Evolutionary conservation across 2,113 vertebrate species (phyloP).

Genomic region (Petromus typicus): DNA sequence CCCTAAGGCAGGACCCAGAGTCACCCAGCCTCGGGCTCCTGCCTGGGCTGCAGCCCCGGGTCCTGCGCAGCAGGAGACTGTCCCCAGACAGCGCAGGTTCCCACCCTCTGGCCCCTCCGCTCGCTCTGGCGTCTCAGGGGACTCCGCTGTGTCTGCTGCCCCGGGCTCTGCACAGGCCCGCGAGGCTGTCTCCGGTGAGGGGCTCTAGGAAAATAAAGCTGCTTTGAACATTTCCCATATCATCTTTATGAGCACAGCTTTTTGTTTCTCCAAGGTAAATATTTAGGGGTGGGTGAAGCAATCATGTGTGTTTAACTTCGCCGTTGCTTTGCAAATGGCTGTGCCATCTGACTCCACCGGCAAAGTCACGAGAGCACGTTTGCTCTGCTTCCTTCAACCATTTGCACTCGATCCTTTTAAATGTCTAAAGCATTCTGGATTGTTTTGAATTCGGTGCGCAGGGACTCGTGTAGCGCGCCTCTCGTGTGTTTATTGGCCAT

Average conservation of each 20-base stretch:
- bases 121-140: too few relatives aligned
- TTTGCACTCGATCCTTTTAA: accelerated
- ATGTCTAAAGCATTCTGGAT: neutral
- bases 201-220: too few relatives aligned
- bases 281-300: accelerated
- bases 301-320: accelerated
- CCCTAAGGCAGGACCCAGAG: neutral
- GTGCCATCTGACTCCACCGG: accelerated
- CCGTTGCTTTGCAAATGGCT: accelerated
- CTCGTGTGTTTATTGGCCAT: accelerated
- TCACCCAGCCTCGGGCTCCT: accelerated
- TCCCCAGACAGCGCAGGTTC: too few relatives aligned
- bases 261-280: neutral
- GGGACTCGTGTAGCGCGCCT: accelerated
- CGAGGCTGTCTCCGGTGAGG: neutral
- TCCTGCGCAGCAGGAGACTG: too few relatives aligned
- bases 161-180: too few relatives aligned
- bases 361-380: too few relatives aligned
- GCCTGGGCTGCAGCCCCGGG: accelerated
- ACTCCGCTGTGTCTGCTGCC: too few relatives aligned
- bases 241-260: accelerated
- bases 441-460: neutral
- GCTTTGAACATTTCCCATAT: neutral
- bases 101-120: too few relatives aligned
- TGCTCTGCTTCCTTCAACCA: neutral